Base-by-base conservation (phyloP, 2,888 invertebrate species). In the Podotricha telesiphe region DNA sequence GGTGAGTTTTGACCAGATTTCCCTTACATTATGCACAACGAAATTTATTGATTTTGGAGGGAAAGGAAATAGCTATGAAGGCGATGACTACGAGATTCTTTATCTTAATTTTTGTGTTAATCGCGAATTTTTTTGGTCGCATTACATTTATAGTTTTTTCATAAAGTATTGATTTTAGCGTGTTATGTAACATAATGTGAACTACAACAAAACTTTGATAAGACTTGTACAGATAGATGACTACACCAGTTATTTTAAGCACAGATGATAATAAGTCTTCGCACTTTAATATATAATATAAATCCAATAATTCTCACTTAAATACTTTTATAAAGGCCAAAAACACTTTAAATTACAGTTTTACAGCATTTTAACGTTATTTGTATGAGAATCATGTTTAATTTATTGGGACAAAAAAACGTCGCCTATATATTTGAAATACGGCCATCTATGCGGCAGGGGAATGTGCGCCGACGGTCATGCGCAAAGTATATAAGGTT, bases 1-100 rank as follows among this genome's bases (percentile, higher is more conserved):
- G 97, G 98, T 98, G 87, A 97, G 98, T 96, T 65, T 73, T 51
- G 22, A 15, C 19, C 15, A 6, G 17, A 8, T n/a, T n/a, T n/a
- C 0, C 22, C 11, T 34, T 40, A 19, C 51, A 59, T 64, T 72
- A 62, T 42, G 51, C 55, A 69, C 65, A 61, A 70, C 75, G 67
- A 67, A 63, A 5, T 11, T 0, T 17, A 50, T 20, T 45, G 58
- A 34, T 82, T 85, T 86, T 83, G 84, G 85, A 82, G 88, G 87
- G 87, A 87, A 86, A 17, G 11, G 34, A 34, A 78, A 81, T 77
- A 75, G 69, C 76, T 76, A 37, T 34, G 56, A 13, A 53, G 19
- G 42, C 15, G 17, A 55, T 28, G 10, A 34, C 7, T 10, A 6
- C 1, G 6, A 47, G 2, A 42, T 42, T 2, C 1, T 37, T 37